phyloP scores from a whole-genome alignment of 2,888 invertebrate genomes.

The Drosophila lacicola region DNA sequence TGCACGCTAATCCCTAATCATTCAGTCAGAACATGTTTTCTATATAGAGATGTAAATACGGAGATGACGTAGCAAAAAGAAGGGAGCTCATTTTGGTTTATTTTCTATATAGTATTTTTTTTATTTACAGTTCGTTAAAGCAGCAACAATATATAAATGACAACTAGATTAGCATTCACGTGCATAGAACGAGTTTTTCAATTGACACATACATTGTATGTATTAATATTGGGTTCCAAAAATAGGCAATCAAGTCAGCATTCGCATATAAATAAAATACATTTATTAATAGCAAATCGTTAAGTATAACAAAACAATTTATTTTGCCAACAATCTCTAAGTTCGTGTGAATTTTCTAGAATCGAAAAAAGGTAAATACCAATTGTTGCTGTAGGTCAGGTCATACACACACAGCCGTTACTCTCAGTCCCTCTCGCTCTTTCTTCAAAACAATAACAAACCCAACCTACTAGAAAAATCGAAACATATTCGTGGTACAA shows the following conservation, averaged over 20 bases:
- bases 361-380: neutral
- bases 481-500: neutral
- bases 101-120: no score
- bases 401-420: neutral
- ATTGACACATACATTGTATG: no score
- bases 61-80: no score
- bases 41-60: no score
- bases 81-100: no score
- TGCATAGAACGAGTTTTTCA: neutral
- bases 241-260: neutral
- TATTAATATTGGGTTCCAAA: neutral
- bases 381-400: conserved; percentile 21
- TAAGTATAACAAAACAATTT: neutral
- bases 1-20: no score
- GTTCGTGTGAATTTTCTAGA: conserved; percentile 20
- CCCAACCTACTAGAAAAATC: conserved; percentile 33
- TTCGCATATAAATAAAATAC: neutral
- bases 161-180: conserved; percentile 2
- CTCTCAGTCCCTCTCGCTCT: neutral
- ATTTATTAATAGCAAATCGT: conserved; percentile 1
- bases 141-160: neutral
- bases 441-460: neutral
- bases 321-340: neutral
- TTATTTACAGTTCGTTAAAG: no score
- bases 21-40: no score